Base-by-base conservation (phyloP, 1,140 invertebrate species). In the Panagrolaimus sp. region DNA sequence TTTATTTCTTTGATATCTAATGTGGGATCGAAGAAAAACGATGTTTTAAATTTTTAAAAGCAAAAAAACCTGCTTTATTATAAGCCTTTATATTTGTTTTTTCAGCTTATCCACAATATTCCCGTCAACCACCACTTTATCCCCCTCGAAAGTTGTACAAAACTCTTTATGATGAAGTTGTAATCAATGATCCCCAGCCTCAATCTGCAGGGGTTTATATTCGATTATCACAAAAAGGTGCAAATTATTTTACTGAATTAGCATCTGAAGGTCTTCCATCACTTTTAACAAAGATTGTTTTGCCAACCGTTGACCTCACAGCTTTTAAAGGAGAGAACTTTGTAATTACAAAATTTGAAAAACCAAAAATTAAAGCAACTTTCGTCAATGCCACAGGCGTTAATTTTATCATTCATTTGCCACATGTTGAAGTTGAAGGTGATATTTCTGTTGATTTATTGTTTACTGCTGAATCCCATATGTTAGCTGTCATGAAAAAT, bases 401-500 rank as follows among this genome's bases (percentile, higher is more conserved):
- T 28, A 58, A n/a, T 21, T 58, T 58, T 10, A 58, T 12, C 5
- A 58, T 58, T 28, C 21, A 28, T 58, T 21, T 28, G 0, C 52
- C 52, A 8, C 28, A 58, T 58, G 52, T 58, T 28, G 52, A 58
- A 28, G 52, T 58, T 2, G 21, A 58, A 21, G 52, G 52, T 28
- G 52, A 58, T 28, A n/a, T 12, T 21, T 12, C 14, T 12, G 52
- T 58, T 28, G 52, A 58, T 24, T 26, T 58, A 26, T 21, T 58
- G 52, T 58, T 58, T 58, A 26, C 52, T 1, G 52, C 28, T n/a
- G 21, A 21, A 28, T 26, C 21, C 14, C 52, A 58, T 28, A 58
- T 58, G 52, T 58, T 58, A 28, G 52, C 52, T 10, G 28, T 26
- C 1, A 58, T 58, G 52, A n/a, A 58, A 24, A 58, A 58, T 58